Base-by-base conservation (phyloP, 2,888 invertebrate species). In the Amiota mariae region DNA sequence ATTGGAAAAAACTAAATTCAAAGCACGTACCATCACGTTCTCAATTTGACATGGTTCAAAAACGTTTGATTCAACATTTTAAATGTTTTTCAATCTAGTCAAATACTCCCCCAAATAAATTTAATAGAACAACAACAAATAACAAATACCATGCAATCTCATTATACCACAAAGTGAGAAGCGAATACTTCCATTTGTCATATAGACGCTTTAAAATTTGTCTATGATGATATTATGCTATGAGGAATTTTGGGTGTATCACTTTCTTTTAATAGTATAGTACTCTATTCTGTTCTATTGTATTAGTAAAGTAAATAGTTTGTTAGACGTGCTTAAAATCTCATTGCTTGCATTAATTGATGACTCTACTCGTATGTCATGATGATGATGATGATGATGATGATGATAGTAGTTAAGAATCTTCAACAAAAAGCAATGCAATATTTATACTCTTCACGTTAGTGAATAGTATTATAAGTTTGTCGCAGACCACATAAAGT, bases 11-110 rank as follows among this genome's bases (percentile, higher is more conserved):
- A 12, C 11, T 15, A 54, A 51, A 68, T 68, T 18, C 68, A 68
- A 68, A 68, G 51, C 68, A 68, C 68, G 68, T 68, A 68, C 24
- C 36, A 36, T 36, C 36, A 36, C 36, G 6, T 36, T 36, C 36
- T 36, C 6, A 4, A 36, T 36, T 36, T 36, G 36, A 36, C 54
- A 54, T 36, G 54, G 68, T 68, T 54, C n/a, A 54, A 24, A 24
- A 68, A 68, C 54, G 54, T 68, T 36, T 36, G 36, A 36, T 36
- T 36, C 36, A 2, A 36, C 36, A 36, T 36, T 54, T 54, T 54
- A 68, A 68, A 68, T 47, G 68, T n/a, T 68, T 68, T 68, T 68
- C 68, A 59, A 71, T 71, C 36, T 49, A 51, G 15, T 18, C 63
- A 57, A 70, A 57, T 47, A 8, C 47, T 47, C 8, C 36, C 36